phyloP scores from a whole-genome alignment of 2,113 vertebrate species.

The Pteronura brasiliensis region DNA sequence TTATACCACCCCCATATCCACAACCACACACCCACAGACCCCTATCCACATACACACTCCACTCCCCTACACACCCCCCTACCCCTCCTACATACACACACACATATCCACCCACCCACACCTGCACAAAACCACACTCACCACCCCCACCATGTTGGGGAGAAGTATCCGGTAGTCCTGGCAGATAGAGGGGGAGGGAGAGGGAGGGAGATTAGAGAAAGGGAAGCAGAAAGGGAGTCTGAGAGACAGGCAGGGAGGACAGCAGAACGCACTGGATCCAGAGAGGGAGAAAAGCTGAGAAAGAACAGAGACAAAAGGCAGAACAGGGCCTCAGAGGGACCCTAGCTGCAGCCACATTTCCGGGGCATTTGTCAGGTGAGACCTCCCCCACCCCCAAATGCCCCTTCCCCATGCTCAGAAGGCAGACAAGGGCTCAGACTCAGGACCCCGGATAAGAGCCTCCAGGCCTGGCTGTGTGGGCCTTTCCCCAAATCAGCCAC shows the following conservation, averaged over 20 bases:
- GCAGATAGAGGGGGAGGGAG: neutral
- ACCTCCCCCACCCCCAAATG: no score
- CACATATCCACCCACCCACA: neutral
- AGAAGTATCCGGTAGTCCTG: neutral
- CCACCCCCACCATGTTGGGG: fast-evolving
- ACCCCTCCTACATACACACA: neutral
- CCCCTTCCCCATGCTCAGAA: neutral
- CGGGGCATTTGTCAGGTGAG: neutral
- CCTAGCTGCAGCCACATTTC: neutral
- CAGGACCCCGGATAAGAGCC: neutral
- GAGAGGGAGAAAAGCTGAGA: neutral
- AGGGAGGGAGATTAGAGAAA: no score
- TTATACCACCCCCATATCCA: neutral
- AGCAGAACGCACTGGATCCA: neutral
- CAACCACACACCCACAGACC: neutral
- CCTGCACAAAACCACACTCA: neutral
- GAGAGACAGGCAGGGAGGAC: neutral
- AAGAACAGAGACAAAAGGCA: neutral
- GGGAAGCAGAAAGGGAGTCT: neutral
- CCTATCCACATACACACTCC: no score
- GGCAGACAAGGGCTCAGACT: no score
- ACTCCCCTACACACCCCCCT: neutral
- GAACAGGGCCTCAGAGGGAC: neutral
- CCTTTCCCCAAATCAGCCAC: neutral
- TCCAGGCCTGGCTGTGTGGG: neutral